Conservation (phyloP, 2,113 vertebrate species). For the Hydrolagus affinis region DNA sequence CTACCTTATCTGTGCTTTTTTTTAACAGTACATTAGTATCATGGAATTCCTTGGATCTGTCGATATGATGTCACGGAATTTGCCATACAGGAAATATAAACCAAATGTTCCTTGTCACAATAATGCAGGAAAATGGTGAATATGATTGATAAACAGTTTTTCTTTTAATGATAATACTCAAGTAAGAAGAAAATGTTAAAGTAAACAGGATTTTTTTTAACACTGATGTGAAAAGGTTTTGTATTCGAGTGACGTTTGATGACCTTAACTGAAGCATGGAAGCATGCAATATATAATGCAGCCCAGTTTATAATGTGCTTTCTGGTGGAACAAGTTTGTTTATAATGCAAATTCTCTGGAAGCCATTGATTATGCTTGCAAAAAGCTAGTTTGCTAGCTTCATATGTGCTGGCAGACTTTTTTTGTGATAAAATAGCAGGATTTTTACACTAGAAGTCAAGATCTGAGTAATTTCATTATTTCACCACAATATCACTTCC, state of each 20-base stretch:
- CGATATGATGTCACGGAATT: constrained; percentile 90
- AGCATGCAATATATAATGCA: neutral
- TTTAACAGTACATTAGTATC: constrained; percentile 84
- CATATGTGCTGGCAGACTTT: too few species aligned
- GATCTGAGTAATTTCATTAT: too few species aligned
- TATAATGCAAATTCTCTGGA: too few species aligned
- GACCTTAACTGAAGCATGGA: neutral
- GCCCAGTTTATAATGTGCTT: too few species aligned
- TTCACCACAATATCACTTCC: too few species aligned
- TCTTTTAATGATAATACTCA: neutral
- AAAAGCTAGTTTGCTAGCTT: too few species aligned
- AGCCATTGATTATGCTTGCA: too few species aligned
- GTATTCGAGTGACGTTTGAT: neutral
- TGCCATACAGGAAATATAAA: constrained; percentile 88
- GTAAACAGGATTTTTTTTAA: too few species aligned
- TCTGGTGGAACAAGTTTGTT: too few species aligned
- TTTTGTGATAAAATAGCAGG: too few species aligned
- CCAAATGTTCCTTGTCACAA: constrained; percentile 64
- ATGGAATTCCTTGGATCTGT: constrained; percentile 90
- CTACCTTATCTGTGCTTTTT: constrained; percentile 37
- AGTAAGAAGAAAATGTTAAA: neutral
- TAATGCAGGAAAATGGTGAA: constrained; percentile 69
- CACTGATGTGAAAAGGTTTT: too few species aligned
- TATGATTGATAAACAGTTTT: neutral
- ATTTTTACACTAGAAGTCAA: too few species aligned